These are phyloP conservation scores for Macrotis lagotis DNA, from an alignment of 2,113 vertebrate genomes.

Conservation along the genomic window DNA sequence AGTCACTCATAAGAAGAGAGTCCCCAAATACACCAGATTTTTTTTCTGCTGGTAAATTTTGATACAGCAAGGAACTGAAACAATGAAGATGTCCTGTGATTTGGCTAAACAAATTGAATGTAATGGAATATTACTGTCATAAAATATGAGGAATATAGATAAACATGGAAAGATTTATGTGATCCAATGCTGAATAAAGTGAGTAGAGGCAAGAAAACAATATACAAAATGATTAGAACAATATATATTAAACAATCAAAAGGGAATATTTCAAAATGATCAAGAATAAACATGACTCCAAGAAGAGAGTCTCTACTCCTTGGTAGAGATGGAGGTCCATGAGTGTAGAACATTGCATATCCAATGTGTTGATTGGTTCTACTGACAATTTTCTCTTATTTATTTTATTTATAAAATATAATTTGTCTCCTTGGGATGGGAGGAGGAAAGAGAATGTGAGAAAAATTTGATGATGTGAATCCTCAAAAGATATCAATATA, in stretches of 20 bases:
- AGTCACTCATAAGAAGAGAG: neutral
- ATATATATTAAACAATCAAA: neutral
- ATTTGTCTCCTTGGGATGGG: neutral
- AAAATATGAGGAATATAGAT: neutral
- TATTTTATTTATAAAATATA: neutral
- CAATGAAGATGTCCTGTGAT: neutral
- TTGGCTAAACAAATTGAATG: neutral
- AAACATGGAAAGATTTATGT: neutral
- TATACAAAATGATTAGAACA: neutral
- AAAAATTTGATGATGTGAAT: neutral
- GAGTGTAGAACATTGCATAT: neutral
- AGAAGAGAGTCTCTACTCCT: neutral
- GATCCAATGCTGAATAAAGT: neutral
- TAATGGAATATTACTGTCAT: neutral
- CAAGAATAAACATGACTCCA: neutral
- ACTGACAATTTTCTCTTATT: neutral
- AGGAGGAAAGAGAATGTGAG: neutral
- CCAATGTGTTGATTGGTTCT: neutral
- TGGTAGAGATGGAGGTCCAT: neutral
- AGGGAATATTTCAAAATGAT: neutral
- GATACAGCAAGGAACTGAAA: neutral
- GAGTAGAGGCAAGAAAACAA: neutral
- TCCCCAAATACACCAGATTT: neutral
- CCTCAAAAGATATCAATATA: neutral
- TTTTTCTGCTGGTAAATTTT: neutral